phyloP scores from a whole-genome alignment of 2,797 vertebrate species.

The Leucoraja ocellata region DNA sequence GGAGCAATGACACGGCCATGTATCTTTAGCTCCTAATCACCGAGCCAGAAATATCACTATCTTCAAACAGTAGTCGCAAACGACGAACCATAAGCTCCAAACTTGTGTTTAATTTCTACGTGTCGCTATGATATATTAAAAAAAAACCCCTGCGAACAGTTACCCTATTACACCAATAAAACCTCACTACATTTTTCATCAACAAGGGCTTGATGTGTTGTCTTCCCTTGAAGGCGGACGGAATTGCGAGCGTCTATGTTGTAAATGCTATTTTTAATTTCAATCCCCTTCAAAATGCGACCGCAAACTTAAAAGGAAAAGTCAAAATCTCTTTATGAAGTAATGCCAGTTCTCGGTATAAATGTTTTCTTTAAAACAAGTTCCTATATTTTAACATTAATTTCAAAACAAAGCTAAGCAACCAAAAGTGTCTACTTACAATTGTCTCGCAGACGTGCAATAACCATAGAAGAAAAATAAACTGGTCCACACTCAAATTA shows the following conservation, averaged over 20 bases:
- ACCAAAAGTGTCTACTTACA: neutral
- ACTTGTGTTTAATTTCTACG: neutral
- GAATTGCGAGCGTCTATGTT: no score
- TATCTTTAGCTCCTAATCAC: no score
- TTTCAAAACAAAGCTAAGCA: neutral
- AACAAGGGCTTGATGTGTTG: neutral
- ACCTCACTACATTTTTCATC: neutral
- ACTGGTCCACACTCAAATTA: neutral
- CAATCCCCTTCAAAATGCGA: neutral
- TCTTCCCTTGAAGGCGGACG: neutral
- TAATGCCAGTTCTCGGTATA: neutral
- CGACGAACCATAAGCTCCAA: neutral
- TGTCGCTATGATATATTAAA: neutral
- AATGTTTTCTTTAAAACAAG: neutral
- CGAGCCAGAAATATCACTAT: neutral
- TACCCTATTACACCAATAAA: neutral
- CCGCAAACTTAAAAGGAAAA: neutral
- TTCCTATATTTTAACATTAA: neutral
- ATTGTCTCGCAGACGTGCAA: neutral
- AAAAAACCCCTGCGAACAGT: neutral
- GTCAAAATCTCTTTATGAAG: neutral
- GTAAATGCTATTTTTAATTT: neutral
- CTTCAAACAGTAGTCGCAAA: neutral
- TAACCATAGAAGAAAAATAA: neutral
- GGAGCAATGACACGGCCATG: neutral